Conservation (phyloP, 2,797 vertebrate genomes). For the Tauraco hartlaubi region DNA sequence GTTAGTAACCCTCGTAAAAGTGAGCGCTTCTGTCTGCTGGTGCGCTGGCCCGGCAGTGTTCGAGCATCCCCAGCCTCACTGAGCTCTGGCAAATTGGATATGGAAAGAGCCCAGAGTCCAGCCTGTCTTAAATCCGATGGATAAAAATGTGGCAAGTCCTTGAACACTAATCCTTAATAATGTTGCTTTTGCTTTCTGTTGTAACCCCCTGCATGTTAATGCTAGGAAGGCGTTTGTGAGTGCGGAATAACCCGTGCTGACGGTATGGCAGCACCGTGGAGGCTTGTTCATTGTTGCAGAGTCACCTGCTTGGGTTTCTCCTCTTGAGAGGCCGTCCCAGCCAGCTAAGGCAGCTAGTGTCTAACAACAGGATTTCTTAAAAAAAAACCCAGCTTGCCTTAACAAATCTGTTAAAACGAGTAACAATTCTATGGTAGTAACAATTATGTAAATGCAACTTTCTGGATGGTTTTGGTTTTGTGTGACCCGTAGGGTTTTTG, state of each 20-base stretch:
- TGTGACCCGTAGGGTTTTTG: neutral
- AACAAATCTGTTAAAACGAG: neutral
- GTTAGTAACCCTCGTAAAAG: neutral
- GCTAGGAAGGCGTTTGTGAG: neutral
- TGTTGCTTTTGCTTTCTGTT: neutral
- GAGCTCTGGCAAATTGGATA: neutral
- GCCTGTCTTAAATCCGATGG: neutral
- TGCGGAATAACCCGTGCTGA: neutral
- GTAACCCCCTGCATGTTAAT: accelerated
- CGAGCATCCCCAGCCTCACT: accelerated
- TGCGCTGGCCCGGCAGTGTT: neutral
- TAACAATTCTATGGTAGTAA: neutral
- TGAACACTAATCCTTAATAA: neutral
- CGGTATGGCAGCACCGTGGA: accelerated
- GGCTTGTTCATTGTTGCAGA: neutral
- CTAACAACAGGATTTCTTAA: neutral
- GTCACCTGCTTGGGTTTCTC: neutral
- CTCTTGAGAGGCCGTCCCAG: neutral
- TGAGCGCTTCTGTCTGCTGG: neutral
- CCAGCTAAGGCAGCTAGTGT: neutral
- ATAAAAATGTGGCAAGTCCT: neutral
- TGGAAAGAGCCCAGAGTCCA: neutral
- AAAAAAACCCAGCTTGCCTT: neutral
- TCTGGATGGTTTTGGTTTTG: neutral
- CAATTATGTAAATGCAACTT: neutral